A percentile compares a stretch with the other conserved stretches of the same genome.
Conservation (phyloP, 1,140 invertebrate species). For the Zaprionus vittiger region DNA sequence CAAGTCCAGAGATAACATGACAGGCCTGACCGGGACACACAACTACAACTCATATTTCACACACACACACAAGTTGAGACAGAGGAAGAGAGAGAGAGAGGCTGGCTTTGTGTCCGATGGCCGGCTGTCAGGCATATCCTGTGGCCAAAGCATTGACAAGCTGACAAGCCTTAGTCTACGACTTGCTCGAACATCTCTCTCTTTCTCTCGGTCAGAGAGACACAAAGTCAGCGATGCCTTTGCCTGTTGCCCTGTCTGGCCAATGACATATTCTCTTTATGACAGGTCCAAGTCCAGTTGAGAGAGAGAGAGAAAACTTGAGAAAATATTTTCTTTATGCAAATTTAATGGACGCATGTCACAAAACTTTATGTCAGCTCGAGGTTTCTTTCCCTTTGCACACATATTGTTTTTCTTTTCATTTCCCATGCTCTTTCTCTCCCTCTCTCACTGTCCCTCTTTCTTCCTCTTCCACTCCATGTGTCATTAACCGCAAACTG, state of each 20-base stretch:
- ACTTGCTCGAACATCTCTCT: not conserved
- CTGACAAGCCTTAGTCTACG: conserved; percentile 31
- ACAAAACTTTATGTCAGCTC: conserved; percentile 36
- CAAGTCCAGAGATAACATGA: conserved; percentile 33
- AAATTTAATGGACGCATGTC: conserved; percentile 54
- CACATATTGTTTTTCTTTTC: conserved; percentile 20
- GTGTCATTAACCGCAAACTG: conserved; percentile 38
- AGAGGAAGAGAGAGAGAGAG: not conserved
- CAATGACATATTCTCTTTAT: conserved; percentile 53
- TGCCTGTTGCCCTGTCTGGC: conserved; percentile 20
- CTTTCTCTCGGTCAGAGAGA: conserved; percentile 4
- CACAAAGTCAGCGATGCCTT: conserved; percentile 3
- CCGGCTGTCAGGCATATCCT: conserved; percentile 43
- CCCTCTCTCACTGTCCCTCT: not conserved
- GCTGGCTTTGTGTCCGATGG: conserved; percentile 30
- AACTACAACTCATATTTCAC: conserved; percentile 67
- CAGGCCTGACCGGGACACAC: conserved; percentile 21
- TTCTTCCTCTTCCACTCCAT: not conserved
- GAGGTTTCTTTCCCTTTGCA: not conserved
- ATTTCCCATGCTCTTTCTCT: not conserved
- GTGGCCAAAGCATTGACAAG: conserved; percentile 43
- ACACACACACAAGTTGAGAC: conserved; percentile 7
- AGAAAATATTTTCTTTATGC: conserved; percentile 51
- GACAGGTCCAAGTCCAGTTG: conserved; percentile 22
- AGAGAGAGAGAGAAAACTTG: conserved; percentile 25